Conservation (phyloP, 2,797 vertebrate species). For the Momotus momota region DNA sequence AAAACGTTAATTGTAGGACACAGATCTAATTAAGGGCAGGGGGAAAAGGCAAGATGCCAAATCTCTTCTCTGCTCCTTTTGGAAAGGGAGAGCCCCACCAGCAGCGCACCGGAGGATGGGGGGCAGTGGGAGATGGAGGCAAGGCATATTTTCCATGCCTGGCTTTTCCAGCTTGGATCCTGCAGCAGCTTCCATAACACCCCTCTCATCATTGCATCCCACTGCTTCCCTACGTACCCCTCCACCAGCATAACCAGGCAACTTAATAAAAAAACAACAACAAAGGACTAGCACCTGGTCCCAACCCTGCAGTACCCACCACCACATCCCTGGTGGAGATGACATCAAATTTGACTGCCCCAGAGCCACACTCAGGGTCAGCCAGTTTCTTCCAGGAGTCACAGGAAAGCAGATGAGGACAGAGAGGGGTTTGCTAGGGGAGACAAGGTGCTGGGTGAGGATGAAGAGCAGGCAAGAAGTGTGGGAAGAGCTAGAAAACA, state of each 20-base stretch:
- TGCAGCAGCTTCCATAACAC: fast-evolving
- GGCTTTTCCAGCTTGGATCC: background rate
- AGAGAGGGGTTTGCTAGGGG: background rate
- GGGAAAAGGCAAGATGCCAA: background rate
- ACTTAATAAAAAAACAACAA: background rate
- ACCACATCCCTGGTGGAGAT: fast-evolving
- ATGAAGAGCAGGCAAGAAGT: background rate
- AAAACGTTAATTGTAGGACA: background rate
- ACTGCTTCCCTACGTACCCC: background rate
- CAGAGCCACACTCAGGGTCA: fast-evolving
- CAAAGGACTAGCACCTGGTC: fast-evolving
- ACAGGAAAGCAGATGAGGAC: background rate
- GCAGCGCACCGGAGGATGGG: background rate
- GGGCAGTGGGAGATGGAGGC: background rate
- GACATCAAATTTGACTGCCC: fast-evolving
- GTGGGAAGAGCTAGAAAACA: background rate
- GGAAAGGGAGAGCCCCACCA: slow-evolving; percentile 2
- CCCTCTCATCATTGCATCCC: background rate
- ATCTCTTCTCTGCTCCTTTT: background rate
- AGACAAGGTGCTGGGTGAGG: background rate
- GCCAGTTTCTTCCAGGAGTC: fast-evolving
- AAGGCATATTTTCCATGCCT: background rate
- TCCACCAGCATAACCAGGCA: fast-evolving
- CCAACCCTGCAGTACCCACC: background rate
- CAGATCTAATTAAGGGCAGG: background rate